Evolutionary conservation across 2,888 invertebrate species (phyloP).

Genomic region (Drosophila kanekoi): DNA sequence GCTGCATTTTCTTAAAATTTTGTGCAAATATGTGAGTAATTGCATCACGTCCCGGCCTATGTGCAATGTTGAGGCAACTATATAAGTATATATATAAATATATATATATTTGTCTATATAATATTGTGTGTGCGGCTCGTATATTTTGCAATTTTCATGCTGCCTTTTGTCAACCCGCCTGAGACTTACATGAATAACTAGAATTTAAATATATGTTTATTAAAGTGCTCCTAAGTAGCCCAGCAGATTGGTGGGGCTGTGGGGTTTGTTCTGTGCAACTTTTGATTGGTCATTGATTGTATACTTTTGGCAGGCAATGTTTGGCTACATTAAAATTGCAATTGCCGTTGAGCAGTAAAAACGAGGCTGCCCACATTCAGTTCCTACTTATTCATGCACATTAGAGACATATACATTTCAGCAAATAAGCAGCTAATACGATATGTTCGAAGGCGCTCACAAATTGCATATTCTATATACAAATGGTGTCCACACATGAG

Average conservation of each 20-base stretch:
- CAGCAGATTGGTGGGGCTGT: slow-evolving; percentile 2
- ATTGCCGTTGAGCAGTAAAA: slow-evolving; percentile 47
- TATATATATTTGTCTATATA: slow-evolving; percentile 14
- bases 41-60: slow-evolving; percentile 60
- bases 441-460: slow-evolving; percentile 13
- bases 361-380: slow-evolving; percentile 22
- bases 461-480: slow-evolving; percentile 16
- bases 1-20: slow-evolving; percentile 82
- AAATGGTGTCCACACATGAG: neutral
- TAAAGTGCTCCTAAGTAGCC: slow-evolving; percentile 71
- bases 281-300: slow-evolving; percentile 78
- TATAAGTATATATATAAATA: slow-evolving; percentile 17
- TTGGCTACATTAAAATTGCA: slow-evolving; percentile 69
- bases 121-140: slow-evolving; percentile 23
- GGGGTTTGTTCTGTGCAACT: slow-evolving; percentile 51
- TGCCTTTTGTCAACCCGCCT: slow-evolving; percentile 64
- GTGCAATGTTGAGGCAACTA: slow-evolving; percentile 38
- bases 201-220: slow-evolving; percentile 81
- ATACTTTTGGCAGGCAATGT: slow-evolving; percentile 59
- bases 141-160: slow-evolving; percentile 64
- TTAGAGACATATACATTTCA: slow-evolving; percentile 61
- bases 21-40: slow-evolving; percentile 78
- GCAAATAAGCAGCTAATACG: slow-evolving; percentile 61
- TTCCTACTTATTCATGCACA: slow-evolving; percentile 61
- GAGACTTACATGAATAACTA: slow-evolving; percentile 79